These are phyloP conservation scores for Callosobruchus maculatus DNA, from an alignment of 2,888 invertebrate genomes.

Conservation along the genomic window DNA sequence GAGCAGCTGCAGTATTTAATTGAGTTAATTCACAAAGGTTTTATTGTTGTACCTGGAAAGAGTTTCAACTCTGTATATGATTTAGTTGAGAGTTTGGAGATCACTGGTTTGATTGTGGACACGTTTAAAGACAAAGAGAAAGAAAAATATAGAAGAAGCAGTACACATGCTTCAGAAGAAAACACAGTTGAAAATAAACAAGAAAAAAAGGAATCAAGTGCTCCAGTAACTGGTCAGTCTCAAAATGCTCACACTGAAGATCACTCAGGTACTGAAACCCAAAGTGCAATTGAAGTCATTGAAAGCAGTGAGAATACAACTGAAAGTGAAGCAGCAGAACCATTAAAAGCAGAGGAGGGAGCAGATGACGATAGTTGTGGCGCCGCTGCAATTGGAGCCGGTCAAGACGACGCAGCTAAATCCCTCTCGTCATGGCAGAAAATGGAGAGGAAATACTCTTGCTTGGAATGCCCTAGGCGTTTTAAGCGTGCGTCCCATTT, in stretches of 20 bases:
- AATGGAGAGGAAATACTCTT: slow-evolving; percentile 39
- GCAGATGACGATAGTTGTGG: background rate
- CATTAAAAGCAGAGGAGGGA: background rate
- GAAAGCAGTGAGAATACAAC: background rate
- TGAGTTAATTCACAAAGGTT: slow-evolving; percentile 72
- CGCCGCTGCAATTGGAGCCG: background rate
- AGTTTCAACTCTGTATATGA: slow-evolving; percentile 62
- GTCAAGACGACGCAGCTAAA: slow-evolving; percentile 14
- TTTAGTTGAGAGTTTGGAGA: slow-evolving; percentile 65
- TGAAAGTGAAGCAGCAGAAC: background rate
- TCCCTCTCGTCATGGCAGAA: slow-evolving; percentile 28
- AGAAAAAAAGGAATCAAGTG: background rate
- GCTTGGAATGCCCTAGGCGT: slow-evolving; percentile 40
- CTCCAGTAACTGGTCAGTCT: background rate
- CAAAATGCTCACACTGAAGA: background rate
- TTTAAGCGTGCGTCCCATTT: slow-evolving; percentile 69
- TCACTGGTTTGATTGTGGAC: slow-evolving; percentile 51
- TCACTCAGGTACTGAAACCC: background rate
- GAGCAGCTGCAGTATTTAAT: slow-evolving; percentile 62
- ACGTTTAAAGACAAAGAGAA: background rate
- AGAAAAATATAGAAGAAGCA: background rate
- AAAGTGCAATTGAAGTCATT: background rate
- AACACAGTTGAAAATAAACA: background rate
- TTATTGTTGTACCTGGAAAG: slow-evolving; percentile 63
- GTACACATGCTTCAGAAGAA: background rate